These are phyloP conservation scores for Drosophila prosaltans DNA, from an alignment of 1,140 invertebrate species.

Conservation along the genomic window DNA sequence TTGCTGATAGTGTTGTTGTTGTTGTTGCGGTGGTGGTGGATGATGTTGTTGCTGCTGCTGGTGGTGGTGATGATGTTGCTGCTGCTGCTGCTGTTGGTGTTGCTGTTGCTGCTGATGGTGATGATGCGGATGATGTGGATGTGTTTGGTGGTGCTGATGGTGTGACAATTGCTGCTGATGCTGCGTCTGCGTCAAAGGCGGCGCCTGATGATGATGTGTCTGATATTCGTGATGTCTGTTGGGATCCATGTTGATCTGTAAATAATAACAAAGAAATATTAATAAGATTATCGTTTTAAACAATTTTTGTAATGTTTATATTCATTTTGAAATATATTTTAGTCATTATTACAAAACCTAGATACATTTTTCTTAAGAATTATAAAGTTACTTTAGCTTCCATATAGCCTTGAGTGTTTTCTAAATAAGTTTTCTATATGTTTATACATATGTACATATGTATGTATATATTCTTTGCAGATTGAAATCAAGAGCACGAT, in stretches of 20 bases:
- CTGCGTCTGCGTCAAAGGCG: neutral
- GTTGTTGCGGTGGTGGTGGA: conserved; percentile 18
- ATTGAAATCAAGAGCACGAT: too few species aligned
- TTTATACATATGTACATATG: too few species aligned
- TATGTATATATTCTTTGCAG: too few species aligned
- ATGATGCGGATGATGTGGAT: conserved; percentile 25
- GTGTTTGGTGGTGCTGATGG: conserved; percentile 47
- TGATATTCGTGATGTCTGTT: conserved; percentile 79
- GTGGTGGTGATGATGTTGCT: conserved; percentile 52
- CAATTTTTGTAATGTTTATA: neutral
- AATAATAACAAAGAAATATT: neutral
- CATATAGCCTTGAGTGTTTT: too few species aligned
- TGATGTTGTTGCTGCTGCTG: conserved; percentile 22
- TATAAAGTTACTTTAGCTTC: too few species aligned
- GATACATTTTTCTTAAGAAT: too few species aligned
- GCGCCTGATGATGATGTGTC: conserved; percentile 63
- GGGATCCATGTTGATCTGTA: conserved; percentile 69
- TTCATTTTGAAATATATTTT: too few species aligned
- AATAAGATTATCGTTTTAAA: neutral
- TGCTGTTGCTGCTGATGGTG: conserved; percentile 35
- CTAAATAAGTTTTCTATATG: too few species aligned
- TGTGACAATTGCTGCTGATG: conserved; percentile 41
- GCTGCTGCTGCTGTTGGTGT: conserved; percentile 10
- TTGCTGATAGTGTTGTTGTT: conserved; percentile 29
- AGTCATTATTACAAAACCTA: too few species aligned